These are phyloP conservation scores for Drosophila tristis DNA, from an alignment of 1,140 invertebrate genomes.

Conservation along the genomic window DNA sequence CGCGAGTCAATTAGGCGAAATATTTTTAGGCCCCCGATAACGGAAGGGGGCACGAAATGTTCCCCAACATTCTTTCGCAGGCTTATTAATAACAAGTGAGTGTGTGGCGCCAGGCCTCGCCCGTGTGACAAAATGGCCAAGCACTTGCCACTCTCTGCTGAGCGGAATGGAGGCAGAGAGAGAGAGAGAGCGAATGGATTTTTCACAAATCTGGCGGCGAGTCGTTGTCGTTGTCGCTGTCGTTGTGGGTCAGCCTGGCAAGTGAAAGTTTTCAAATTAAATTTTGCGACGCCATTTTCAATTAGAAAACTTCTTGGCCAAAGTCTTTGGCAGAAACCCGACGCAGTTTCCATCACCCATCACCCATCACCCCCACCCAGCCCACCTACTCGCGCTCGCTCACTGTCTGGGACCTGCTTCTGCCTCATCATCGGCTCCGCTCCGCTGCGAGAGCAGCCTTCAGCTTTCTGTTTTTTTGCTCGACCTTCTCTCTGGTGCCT, in stretches of 20 bases:
- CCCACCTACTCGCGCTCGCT: neutral
- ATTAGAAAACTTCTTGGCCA: slow-evolving; percentile 77
- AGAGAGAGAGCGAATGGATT: slow-evolving; percentile 17
- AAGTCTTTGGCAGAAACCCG: slow-evolving; percentile 59
- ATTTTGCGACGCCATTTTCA: slow-evolving; percentile 82
- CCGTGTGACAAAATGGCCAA: neutral
- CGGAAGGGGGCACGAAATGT: slow-evolving; percentile 24
- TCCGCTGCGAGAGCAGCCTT: slow-evolving; percentile 12
- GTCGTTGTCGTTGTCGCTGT: slow-evolving; percentile 53
- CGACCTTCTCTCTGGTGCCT: slow-evolving; percentile 24
- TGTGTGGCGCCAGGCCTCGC: neutral
- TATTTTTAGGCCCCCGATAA: slow-evolving; percentile 40
- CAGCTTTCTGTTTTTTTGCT: slow-evolving; percentile 9
- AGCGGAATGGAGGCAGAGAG: no score
- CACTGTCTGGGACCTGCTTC: slow-evolving; percentile 9
- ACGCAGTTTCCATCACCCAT: slow-evolving; percentile 9
- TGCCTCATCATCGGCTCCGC: slow-evolving; percentile 48
- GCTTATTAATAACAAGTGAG: slow-evolving; percentile 55
- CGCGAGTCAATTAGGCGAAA: slow-evolving; percentile 71
- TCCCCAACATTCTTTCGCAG: slow-evolving; percentile 37
- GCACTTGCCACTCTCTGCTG: slow-evolving; percentile 13
- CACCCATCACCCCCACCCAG: slow-evolving; percentile 2
- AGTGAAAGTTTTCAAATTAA: slow-evolving; percentile 82
- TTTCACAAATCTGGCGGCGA: slow-evolving; percentile 57
- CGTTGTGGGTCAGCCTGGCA: slow-evolving; percentile 68